These are phyloP conservation scores for Xenus cinereus DNA, from an alignment of 2,113 vertebrate genomes.

Conservation along the genomic window DNA sequence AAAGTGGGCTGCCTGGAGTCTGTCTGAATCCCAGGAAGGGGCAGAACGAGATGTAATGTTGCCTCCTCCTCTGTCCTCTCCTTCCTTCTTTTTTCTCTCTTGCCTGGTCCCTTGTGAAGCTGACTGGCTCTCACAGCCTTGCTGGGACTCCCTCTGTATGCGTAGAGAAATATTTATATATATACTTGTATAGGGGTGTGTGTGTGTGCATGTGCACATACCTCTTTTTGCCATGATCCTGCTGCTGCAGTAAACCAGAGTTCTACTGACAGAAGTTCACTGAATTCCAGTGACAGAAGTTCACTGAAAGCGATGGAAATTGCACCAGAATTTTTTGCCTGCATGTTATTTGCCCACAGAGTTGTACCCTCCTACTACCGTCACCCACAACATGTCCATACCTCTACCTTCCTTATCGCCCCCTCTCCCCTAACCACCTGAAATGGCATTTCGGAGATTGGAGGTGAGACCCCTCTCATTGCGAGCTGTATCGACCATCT, in stretches of 20 bases:
- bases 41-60: neutral
- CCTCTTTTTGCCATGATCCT: neutral
- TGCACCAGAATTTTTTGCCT: neutral
- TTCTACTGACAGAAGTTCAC: neutral
- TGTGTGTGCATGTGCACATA: too few relatives aligned
- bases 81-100: neutral
- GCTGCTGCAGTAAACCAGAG: neutral
- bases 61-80: neutral
- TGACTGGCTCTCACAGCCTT: neutral
- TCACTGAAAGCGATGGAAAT: neutral
- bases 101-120: neutral
- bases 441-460: neutral
- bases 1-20: neutral
- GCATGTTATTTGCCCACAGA: neutral
- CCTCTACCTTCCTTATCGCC: neutral
- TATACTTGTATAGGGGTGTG: neutral
- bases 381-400: neutral
- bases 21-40: neutral
- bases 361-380: accelerated
- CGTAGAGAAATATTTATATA: neutral
- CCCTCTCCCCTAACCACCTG: neutral
- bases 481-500: neutral
- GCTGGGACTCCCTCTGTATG: neutral
- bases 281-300: neutral
- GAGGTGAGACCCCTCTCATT: neutral